Base-by-base conservation (phyloP, 2,113 vertebrate genomes). In the Excalfactoria chinensis region DNA sequence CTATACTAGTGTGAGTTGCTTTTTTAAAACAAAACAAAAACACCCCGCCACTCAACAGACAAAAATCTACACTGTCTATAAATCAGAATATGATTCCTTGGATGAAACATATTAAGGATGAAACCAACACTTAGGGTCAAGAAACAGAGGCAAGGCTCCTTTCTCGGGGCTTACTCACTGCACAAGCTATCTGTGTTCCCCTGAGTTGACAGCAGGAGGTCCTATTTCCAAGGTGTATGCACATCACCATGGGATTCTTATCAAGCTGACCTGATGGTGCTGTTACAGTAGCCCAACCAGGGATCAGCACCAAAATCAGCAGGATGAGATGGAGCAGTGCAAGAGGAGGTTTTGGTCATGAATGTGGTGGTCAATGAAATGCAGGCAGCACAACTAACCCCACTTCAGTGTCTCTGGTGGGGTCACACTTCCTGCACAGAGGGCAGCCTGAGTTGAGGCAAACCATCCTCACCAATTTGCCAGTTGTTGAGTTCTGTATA, bases 211-310 rank as follows among this genome's bases (percentile, higher is more conserved):
- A 67, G 3, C 5, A 66, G 15, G 37, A 67, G 51, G 20, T 44
- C 43, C 49, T 11, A 6, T 49, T 88, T 81, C 44, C 64, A 56
- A 62, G 51, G 21, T 80, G 37, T 37, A 37, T 37, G 6, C 11
- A 5, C 32, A 3, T 60, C 26, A 37, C 19, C 30, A 30, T 1
- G 19, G 15, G 13, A 11, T 13, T 60, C 25, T 63, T 19, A 9
- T 8, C 44, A n/a, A 12, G 9, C 44, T 35, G 62, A 19, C 19
- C 16, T 53, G n/a, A 66, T 13, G 13, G 7, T 21, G 11, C 9
- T 7, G 23, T 16, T 7, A 13, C 28, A 0, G 2, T 17, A 63
- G 10, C 9, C 43, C 28, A 48, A 43, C 30, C 7, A 1, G 1
- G 37, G 37, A 37, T 37, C 37, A 5, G 7, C 46, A 25, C 11